Evolutionary conservation across 92 coral and sea anemone species (phyloP).

Genomic region (Bergia sp.): DNA sequence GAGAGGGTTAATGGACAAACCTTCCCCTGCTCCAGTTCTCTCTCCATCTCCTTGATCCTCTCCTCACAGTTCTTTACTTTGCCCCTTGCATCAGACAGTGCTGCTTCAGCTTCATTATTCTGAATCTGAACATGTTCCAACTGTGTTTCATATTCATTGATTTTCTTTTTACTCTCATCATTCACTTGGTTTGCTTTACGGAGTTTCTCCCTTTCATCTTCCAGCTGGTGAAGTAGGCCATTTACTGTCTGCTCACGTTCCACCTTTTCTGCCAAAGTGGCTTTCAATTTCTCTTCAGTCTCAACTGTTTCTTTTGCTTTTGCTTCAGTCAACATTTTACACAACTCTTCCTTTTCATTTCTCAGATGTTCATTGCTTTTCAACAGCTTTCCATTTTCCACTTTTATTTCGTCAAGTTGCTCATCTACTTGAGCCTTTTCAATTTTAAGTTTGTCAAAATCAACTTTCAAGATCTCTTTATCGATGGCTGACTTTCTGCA

Average conservation of each 20-base stretch:
- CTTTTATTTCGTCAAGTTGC: not conserved
- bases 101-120: not conserved
- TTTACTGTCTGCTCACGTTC: slow-evolving; percentile 2
- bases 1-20: not conserved
- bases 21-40: slow-evolving; percentile 42
- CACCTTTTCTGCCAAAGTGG: not conserved
- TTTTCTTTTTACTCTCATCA: not conserved
- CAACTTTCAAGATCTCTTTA: slow-evolving; percentile 44
- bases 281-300: not conserved
- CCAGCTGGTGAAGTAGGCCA: slow-evolving; percentile 15
- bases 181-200: not conserved
- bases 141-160: not conserved
- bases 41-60: slow-evolving; percentile 28
- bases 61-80: slow-evolving; percentile 1
- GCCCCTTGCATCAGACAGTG: not conserved
- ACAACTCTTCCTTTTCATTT: slow-evolving; percentile 37
- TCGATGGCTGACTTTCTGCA: slow-evolving; percentile 43
- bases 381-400: slow-evolving; percentile 6
- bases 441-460: slow-evolving; percentile 38
- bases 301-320: slow-evolving; percentile 13
- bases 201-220: not conserved
- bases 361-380: slow-evolving; percentile 6
- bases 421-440: slow-evolving; percentile 44
- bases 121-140: not conserved
- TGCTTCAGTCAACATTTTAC: slow-evolving; percentile 30